phyloP scores from a whole-genome alignment of 2,888 invertebrate species.

The Pasiphila rectangulata region DNA sequence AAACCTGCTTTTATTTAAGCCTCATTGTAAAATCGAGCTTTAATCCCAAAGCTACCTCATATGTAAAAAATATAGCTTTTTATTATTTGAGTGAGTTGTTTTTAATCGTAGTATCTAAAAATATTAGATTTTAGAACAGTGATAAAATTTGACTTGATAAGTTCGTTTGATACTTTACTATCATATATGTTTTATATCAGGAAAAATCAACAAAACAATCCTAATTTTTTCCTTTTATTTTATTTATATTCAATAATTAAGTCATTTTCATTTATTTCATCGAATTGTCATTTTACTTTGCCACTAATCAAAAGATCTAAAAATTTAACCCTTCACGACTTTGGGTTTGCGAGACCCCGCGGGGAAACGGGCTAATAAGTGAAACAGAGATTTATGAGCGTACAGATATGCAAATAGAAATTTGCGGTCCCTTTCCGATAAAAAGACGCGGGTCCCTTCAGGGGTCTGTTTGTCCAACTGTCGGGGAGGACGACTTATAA shows the following conservation, averaged over 20 bases:
- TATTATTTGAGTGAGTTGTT: conserved; percentile 4
- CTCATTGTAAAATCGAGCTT: no score
- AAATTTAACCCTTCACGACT: conserved; percentile 42
- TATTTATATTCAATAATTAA: background rate
- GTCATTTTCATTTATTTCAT: background rate
- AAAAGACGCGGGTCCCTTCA: conserved; percentile 71
- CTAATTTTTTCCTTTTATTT: no score
- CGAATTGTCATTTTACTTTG: conserved; percentile 3
- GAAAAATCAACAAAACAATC: no score
- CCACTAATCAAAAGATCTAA: conserved; percentile 23
- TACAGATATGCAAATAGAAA: conserved; percentile 80
- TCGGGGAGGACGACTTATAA: conserved; percentile 65
- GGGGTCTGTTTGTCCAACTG: conserved; percentile 72
- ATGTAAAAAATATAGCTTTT: background rate
- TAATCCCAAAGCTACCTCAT: no score
- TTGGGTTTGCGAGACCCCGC: conserved; percentile 50
- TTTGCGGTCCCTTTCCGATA: conserved; percentile 77
- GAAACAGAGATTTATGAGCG: conserved; percentile 79
- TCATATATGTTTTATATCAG: no score
- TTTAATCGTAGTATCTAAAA: no score
- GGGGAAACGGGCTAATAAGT: conserved; percentile 72
- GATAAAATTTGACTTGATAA: no score
- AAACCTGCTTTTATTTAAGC: no score
- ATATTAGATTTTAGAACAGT: no score
- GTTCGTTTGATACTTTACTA: no score